A percentile compares a stretch with the other conserved stretches of the same genome.
Evolutionary conservation across 2,797 vertebrate genomes (phyloP).

Genomic region (Selene dorsalis): DNA sequence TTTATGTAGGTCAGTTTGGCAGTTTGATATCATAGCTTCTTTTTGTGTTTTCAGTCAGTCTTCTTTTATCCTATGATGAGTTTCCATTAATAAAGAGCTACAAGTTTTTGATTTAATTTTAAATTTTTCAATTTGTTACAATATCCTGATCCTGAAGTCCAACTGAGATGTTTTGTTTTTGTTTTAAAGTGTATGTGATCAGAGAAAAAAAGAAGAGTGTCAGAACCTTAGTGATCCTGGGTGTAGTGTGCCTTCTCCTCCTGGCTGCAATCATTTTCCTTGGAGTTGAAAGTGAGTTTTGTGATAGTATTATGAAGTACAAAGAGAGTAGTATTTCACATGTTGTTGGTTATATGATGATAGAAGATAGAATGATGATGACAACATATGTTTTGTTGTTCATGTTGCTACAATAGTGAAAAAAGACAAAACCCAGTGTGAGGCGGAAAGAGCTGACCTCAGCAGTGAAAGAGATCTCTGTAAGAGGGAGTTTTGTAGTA

Average conservation of each 20-base stretch:
- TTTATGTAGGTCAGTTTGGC: background rate
- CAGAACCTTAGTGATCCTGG: slow-evolving; percentile 25
- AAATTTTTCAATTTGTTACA: background rate
- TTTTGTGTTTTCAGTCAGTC: background rate
- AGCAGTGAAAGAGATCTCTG: accelerated
- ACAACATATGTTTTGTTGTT: slow-evolving; percentile 18
- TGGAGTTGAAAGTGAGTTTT: slow-evolving; percentile 52
- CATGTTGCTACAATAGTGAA: slow-evolving; percentile 24
- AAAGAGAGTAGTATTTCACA: background rate
- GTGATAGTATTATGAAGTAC: background rate
- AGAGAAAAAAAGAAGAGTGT: slow-evolving; percentile 7
- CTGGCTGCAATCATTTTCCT: slow-evolving; percentile 54
- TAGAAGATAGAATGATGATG: background rate
- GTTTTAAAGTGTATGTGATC: slow-evolving; percentile 38
- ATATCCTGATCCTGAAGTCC: background rate
- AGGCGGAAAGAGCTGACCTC: background rate
- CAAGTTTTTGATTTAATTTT: background rate
- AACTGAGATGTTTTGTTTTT: slow-evolving; percentile 5
- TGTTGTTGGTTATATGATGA: background rate
- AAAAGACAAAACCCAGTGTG: slow-evolving; percentile 1
- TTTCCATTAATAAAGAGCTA: background rate
- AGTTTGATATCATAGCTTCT: background rate
- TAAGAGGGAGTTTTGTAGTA: background rate
- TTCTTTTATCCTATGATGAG: background rate
- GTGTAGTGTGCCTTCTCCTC: slow-evolving; percentile 56